Evolutionary conservation across 2,797 vertebrate genomes (phyloP).

Genomic region (Cetoscarus ocellatus): DNA sequence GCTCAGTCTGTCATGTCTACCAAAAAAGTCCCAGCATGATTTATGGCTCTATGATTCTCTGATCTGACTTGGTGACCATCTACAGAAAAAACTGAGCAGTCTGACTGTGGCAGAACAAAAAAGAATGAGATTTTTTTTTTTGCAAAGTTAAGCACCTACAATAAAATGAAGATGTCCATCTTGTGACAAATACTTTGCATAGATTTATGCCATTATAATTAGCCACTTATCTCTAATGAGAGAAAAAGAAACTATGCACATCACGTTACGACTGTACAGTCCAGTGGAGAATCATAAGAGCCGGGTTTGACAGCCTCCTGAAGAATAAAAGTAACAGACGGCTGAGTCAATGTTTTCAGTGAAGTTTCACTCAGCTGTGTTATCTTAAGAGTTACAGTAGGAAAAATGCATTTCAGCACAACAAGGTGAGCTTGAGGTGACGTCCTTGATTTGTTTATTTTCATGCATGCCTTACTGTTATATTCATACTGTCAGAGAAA

Average conservation of each 20-base stretch:
- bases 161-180: too few species aligned
- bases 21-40: too few species aligned
- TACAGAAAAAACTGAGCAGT: too few species aligned
- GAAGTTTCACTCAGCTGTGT: conserved; percentile 5
- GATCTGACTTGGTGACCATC: too few species aligned
- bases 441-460: background rate
- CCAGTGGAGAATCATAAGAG: conserved; percentile 1
- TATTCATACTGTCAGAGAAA: background rate
- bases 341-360: conserved; percentile 9
- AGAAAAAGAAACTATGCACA: background rate
- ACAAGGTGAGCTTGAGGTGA: background rate
- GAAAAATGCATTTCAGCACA: conserved; percentile 21
- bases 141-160: too few species aligned
- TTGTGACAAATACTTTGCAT: background rate
- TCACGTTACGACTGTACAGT: conserved; percentile 4
- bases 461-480: conserved; percentile 7
- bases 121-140: too few species aligned
- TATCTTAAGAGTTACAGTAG: conserved; percentile 11
- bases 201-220: background rate
- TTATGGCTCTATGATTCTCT: too few species aligned
- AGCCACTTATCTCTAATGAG: background rate
- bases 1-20: too few species aligned
- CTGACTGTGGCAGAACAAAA: too few species aligned
- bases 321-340: background rate
- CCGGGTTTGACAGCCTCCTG: background rate